A percentile compares a stretch with the other conserved stretches of the same genome.
phyloP scores from a whole-genome alignment of 2,888 invertebrate species.

The Drosophila tripunctata region DNA sequence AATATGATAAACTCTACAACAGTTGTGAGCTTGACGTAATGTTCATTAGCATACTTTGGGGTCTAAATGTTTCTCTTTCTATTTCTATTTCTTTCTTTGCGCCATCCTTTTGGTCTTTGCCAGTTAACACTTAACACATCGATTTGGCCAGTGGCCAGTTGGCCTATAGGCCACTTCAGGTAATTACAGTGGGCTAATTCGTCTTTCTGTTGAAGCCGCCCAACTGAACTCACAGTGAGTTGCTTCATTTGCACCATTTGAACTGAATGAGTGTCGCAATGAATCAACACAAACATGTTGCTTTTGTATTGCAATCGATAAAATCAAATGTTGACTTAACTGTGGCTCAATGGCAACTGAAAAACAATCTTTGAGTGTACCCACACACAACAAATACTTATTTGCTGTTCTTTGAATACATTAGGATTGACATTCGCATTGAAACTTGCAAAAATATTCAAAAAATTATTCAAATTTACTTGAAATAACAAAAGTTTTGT shows the following conservation, averaged over 20 bases:
- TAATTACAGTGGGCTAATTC: conserved; percentile 23
- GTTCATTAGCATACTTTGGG: conserved; percentile 9
- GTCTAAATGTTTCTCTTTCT: background rate
- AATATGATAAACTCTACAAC: conserved; percentile 12
- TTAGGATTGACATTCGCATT: too few species aligned
- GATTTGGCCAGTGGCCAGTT: conserved; percentile 13
- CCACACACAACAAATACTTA: too few species aligned
- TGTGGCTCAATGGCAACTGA: too few species aligned
- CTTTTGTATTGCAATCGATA: background rate
- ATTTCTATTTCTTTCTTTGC: background rate
- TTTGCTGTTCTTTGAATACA: too few species aligned
- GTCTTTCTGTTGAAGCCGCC: background rate
- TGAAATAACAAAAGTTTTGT: too few species aligned
- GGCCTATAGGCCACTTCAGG: conserved; percentile 16
- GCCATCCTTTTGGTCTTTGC: background rate
- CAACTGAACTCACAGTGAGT: conserved; percentile 8
- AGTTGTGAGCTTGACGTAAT: conserved; percentile 8
- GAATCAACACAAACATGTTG: background rate
- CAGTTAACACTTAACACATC: conserved; percentile 20
- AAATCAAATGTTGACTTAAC: background rate
- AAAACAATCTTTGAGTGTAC: too few species aligned
- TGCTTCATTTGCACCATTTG: conserved; percentile 9
- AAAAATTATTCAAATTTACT: too few species aligned
- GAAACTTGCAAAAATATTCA: too few species aligned
- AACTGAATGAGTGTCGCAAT: background rate